phyloP scores from a whole-genome alignment of 2,888 invertebrate genomes.

The Idaea aversata region DNA sequence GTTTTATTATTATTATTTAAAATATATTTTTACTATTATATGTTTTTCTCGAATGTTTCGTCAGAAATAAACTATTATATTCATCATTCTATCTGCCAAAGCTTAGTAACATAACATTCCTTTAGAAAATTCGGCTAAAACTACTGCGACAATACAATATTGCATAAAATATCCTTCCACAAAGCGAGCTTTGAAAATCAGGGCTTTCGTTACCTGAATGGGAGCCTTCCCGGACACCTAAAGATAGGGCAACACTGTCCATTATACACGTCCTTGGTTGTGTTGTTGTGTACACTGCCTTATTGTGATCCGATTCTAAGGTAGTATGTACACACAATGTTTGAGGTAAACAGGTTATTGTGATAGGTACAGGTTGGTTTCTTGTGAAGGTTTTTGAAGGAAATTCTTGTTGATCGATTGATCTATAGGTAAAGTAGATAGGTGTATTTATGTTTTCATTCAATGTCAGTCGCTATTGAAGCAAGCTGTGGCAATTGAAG shows the following conservation, averaged over 20 bases:
- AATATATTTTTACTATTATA: no score
- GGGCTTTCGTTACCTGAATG: slow-evolving; percentile 9
- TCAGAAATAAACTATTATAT: no score
- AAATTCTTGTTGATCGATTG: neutral
- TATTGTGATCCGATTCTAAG: slow-evolving; percentile 7
- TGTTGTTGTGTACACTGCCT: slow-evolving; percentile 12
- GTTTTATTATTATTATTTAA: no score
- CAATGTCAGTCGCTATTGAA: no score
- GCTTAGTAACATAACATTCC: no score
- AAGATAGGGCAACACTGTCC: slow-evolving; percentile 15
- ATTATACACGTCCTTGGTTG: slow-evolving; percentile 13
- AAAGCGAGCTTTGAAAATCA: neutral
- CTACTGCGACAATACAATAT: neutral
- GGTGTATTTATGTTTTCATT: neutral
- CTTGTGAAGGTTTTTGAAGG: neutral
- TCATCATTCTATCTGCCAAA: no score
- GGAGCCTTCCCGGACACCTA: slow-evolving; percentile 19
- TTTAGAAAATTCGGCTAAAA: neutral
- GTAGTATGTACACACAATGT: neutral
- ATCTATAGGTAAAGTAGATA: neutral
- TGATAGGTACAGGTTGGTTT: neutral
- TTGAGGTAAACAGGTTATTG: neutral
- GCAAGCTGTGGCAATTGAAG: no score
- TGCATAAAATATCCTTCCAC: neutral
- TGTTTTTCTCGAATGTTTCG: no score